phyloP scores from a whole-genome alignment of 2,113 vertebrate genomes.

The Alethe diademata region DNA sequence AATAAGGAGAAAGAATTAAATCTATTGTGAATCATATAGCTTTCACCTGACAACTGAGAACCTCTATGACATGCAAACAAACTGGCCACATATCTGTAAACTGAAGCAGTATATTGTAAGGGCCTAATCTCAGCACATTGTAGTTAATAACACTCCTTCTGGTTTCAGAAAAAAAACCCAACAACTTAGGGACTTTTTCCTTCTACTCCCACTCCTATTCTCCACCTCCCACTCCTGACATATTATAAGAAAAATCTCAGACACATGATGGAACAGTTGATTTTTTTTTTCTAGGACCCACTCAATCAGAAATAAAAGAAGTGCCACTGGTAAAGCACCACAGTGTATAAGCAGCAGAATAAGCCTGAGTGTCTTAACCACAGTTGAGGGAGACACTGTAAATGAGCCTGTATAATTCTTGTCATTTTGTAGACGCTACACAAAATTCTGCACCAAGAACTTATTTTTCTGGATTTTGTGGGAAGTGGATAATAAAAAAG shows the following conservation, averaged over 20 bases:
- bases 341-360: background rate
- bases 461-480: background rate
- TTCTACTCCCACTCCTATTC: conserved; percentile 50
- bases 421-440: background rate
- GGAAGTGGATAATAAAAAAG: background rate
- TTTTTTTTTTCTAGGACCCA: conserved; percentile 33
- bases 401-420: background rate
- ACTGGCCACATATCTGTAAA: background rate
- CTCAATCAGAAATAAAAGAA: conserved; percentile 49
- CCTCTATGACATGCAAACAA: background rate
- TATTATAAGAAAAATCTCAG: conserved; percentile 55
- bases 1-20: background rate
- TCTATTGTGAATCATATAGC: background rate
- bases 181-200: background rate
- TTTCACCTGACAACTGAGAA: background rate
- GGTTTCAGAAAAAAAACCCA: background rate
- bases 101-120: background rate
- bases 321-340: background rate
- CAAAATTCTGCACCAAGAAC: background rate
- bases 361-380: background rate
- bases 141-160: background rate
- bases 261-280: conserved; percentile 46
- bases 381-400: background rate
- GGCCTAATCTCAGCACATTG: background rate
- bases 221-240: conserved; percentile 49